phyloP scores from a whole-genome alignment of 2,113 vertebrate species.

The Mustelus asterias region DNA sequence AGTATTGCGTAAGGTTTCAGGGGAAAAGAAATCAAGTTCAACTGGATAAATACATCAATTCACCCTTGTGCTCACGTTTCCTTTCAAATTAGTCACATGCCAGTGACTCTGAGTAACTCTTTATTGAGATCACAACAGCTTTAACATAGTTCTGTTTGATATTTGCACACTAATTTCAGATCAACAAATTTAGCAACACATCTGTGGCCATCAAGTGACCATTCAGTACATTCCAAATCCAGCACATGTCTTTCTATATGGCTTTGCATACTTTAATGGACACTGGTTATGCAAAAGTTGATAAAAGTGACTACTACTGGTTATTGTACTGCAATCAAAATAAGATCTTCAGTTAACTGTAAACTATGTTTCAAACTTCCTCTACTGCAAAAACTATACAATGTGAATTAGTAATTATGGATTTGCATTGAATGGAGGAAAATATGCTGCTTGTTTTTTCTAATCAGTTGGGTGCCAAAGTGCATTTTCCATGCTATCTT shows the following conservation, averaged over 20 bases:
- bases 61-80: no score
- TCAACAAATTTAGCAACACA: not conserved
- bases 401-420: not conserved
- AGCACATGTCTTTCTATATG: not conserved
- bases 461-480: not conserved
- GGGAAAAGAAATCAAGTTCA: no score
- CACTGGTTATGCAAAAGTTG: not conserved
- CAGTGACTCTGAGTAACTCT: no score
- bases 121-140: not conserved
- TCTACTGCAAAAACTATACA: not conserved
- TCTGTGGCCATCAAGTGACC: not conserved
- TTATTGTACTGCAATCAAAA: not conserved
- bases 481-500: not conserved
- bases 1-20: no score
- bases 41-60: no score
- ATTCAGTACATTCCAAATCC: not conserved
- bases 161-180: not conserved
- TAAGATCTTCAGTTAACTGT: not conserved
- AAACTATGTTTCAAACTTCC: not conserved
- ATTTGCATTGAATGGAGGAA: not conserved
- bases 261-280: not conserved
- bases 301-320: not conserved
- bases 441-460: not conserved
- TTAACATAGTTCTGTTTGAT: not conserved
- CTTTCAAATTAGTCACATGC: no score